These are phyloP conservation scores for Microtus richardsoni DNA, from an alignment of 2,113 vertebrate genomes.

Conservation along the genomic window DNA sequence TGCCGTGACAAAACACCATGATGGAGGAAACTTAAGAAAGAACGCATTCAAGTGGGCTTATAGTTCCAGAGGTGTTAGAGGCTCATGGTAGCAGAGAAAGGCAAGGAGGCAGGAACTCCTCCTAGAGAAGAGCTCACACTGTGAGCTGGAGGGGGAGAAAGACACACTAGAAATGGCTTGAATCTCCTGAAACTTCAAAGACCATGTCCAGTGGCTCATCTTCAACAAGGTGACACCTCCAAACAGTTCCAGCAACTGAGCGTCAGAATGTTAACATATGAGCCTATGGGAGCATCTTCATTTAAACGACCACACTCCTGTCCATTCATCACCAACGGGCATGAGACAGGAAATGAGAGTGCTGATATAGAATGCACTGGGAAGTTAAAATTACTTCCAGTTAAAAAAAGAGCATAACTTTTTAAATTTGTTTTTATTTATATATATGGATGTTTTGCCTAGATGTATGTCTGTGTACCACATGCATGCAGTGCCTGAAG, in stretches of 20 bases:
- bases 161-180: background rate
- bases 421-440: background rate
- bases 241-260: background rate
- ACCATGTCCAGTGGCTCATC: background rate
- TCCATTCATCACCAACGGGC: rapidly evolving
- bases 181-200: background rate
- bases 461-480: background rate
- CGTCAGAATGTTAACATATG: background rate
- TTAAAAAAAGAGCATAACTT: background rate
- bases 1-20: background rate
- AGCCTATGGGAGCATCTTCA: background rate
- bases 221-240: background rate
- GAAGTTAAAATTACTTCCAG: background rate
- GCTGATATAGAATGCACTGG: background rate
- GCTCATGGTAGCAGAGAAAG: background rate
- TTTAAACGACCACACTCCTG: background rate
- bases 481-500: background rate
- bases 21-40: background rate
- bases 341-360: background rate
- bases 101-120: background rate
- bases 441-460: background rate
- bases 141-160: background rate
- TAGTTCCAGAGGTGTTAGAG: background rate
- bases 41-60: background rate
- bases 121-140: too few relatives aligned